Base-by-base conservation (phyloP, 2,888 invertebrate genomes). In the Stomorhina lunata region DNA sequence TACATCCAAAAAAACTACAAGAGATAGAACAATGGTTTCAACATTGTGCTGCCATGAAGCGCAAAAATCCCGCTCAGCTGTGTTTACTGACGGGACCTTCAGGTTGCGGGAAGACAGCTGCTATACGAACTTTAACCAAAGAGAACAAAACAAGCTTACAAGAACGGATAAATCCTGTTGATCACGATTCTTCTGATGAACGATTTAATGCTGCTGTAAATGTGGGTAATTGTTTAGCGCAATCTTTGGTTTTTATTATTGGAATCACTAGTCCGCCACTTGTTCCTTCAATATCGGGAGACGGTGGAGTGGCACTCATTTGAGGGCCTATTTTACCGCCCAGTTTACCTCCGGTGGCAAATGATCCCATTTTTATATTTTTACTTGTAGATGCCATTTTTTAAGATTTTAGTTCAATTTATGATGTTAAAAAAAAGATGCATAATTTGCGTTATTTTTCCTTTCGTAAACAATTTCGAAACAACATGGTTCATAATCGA, bases 161-260 rank as follows among this genome's bases (percentile, higher is more conserved):
- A 29, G 97, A 97, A 90, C 98, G 97, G 97, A 93, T 95, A 25
- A 96, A 96, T 86, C 97, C 97, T 4, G 86, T 95, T 9, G 95
- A 96, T 90, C 93, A 93, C 85, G 93, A 94, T 87, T 96, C 96
- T 78, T 95, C 95, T 2, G 93, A 92, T 34, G 94, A 93, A 72
- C 95, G 93, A 10, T 93, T 93, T 61, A 96, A 91, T 25, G 95
- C 93, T 88, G 93, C 92, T 5, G 93, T 92, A 86, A 95, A 95
- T 45, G 95, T 93, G 7, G 96, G 95, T 81, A 96, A 90, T 80
- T 93, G 92, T 63, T 93, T 92, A 37, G 92, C 91, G 89, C 95
- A 95, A 86, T 96, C 96, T 83, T 94, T 92, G 86, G 93, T 93
- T 89, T 94, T 94, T 63, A 95, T 93, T 32, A 95, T 92, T 4